Conservation (phyloP, 2,888 invertebrate species). For the Gonocerus acuteangulatus region DNA sequence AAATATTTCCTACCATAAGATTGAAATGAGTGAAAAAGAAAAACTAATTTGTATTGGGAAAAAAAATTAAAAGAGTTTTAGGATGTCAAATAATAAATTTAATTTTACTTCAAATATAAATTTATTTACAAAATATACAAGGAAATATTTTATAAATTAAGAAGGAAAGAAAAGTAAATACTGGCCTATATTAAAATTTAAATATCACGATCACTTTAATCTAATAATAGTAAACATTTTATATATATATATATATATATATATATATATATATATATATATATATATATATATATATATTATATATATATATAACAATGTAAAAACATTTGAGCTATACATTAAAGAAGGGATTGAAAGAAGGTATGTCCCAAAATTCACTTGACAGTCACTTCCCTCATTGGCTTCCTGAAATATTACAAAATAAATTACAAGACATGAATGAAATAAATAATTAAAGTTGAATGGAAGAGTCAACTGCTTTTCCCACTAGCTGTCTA, state of each 20-base stretch:
- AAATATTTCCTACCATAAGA: too few relatives aligned
- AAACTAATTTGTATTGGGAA: too few relatives aligned
- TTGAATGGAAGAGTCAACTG: too few relatives aligned
- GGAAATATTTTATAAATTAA: constrained; percentile 18
- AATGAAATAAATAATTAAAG: too few relatives aligned
- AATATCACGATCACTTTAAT: constrained; percentile 7
- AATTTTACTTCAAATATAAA: constrained; percentile 9
- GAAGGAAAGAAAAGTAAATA: constrained; percentile 5
- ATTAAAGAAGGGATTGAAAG: neutral
- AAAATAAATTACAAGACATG: neutral
- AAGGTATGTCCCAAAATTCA: constrained; percentile 1
- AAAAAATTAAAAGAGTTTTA: too few relatives aligned
- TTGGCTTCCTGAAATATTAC: constrained; percentile 18
- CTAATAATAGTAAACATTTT: constrained; percentile 13
- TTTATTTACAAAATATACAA: constrained; percentile 24
- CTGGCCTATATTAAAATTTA: constrained; percentile 12
- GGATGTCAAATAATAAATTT: too few relatives aligned
- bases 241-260: too few relatives aligned
- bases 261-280: neutral
- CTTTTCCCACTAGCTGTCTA: too few relatives aligned
- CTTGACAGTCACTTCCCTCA: constrained; percentile 16
- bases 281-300: constrained; percentile 6
- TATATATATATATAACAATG: constrained; percentile 10
- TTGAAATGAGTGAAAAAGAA: too few relatives aligned
- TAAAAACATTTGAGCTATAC: constrained; percentile 22